phyloP scores from a whole-genome alignment of 1,140 invertebrate species.

The Glossosoma conforme region DNA sequence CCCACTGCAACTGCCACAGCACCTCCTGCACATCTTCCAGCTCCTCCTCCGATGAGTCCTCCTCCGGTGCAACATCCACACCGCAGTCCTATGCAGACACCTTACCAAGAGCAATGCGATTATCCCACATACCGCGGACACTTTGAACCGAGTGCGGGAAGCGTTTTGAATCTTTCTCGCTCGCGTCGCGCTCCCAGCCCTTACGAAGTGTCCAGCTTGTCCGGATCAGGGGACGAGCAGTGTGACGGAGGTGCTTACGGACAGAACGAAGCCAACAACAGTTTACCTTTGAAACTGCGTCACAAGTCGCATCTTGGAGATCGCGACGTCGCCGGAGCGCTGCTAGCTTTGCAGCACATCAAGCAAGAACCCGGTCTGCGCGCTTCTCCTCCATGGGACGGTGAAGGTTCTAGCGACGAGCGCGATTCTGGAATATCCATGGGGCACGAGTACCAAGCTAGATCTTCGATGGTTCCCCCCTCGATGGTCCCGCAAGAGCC shows the following conservation, averaged over 20 bases:
- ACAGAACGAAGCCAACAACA: constrained; percentile 44
- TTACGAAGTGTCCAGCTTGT: constrained; percentile 64
- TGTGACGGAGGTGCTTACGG: constrained; percentile 44
- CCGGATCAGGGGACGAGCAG: constrained; percentile 67
- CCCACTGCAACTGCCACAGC: constrained; percentile 63
- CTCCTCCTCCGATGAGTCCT: constrained; percentile 26
- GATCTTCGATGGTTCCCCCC: constrained; percentile 33
- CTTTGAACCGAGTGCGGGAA: constrained; percentile 49
- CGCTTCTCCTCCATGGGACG: constrained; percentile 75
- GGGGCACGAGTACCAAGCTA: constrained; percentile 52
- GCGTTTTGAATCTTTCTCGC: constrained; percentile 61
- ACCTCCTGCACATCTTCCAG: constrained; percentile 53
- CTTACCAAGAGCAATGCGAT: constrained; percentile 46
- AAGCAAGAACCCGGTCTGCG: constrained; percentile 74
- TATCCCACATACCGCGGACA: constrained; percentile 41
- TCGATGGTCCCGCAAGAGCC: constrained; percentile 39
- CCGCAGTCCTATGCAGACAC: constrained; percentile 47
- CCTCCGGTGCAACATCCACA: constrained; percentile 41
- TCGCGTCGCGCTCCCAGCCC: constrained; percentile 58
- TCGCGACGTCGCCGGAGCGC: constrained; percentile 75
- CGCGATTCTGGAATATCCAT: constrained; percentile 83
- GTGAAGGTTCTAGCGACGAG: constrained; percentile 80
- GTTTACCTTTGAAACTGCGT: constrained; percentile 79
- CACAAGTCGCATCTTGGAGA: constrained; percentile 89
- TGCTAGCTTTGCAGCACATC: constrained; percentile 73